phyloP scores from a whole-genome alignment of 2,797 vertebrate genomes.

The Pseudochirops cupreus region DNA sequence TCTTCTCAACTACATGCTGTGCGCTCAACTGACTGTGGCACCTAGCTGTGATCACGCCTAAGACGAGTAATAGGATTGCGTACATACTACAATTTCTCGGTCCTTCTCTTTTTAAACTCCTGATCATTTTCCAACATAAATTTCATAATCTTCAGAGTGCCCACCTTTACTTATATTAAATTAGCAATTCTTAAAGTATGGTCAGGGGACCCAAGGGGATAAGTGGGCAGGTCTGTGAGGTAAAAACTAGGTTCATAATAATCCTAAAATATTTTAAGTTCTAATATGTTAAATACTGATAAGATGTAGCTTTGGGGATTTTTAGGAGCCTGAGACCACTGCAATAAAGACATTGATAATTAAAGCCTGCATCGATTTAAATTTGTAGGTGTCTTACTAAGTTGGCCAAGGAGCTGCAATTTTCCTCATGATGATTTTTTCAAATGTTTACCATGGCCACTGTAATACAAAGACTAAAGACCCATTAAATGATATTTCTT shows the following conservation, averaged over 20 bases:
- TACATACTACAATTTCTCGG: background rate
- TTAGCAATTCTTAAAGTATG: background rate
- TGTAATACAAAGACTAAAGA: background rate
- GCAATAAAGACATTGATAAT: background rate
- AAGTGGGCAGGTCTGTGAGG: background rate
- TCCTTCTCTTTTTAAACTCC: background rate
- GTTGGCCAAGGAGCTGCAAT: background rate
- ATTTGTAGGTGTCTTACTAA: background rate
- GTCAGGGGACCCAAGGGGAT: background rate
- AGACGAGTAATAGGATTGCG: background rate
- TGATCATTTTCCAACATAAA: background rate
- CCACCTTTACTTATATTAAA: background rate
- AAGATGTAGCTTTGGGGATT: background rate
- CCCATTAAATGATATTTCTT: background rate
- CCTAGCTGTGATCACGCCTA: background rate
- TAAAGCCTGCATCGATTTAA: background rate
- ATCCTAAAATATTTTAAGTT: background rate
- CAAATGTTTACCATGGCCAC: background rate
- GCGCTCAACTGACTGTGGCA: background rate
- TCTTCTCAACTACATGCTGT: background rate
- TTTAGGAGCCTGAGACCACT: background rate
- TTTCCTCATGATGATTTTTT: background rate
- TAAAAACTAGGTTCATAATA: background rate
- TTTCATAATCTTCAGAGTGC: background rate
- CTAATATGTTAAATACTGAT: background rate